Percentiles rank a stretch among this genome's conserved stretches.
phyloP scores from a whole-genome alignment of 2,113 vertebrate genomes.

The Onychorhynchus coronatus region DNA sequence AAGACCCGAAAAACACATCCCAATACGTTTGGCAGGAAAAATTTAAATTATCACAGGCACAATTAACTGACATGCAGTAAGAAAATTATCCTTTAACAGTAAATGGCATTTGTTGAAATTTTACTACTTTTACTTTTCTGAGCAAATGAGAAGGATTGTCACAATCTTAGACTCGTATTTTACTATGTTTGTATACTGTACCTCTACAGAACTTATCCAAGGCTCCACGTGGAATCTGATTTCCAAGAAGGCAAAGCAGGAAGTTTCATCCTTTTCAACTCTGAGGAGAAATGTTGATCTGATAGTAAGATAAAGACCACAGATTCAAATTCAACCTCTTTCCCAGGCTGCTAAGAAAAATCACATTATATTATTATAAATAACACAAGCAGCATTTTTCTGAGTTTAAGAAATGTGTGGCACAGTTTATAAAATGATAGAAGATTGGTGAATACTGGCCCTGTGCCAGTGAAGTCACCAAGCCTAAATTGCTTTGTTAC shows the following conservation, averaged over 20 bases:
- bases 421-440: neutral
- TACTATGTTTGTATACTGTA: neutral
- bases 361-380: neutral
- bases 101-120: neutral
- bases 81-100: neutral
- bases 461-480: neutral
- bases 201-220: neutral
- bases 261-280: neutral
- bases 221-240: neutral
- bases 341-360: neutral
- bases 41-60: neutral
- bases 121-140: neutral
- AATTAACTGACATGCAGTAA: neutral
- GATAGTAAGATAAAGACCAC: neutral
- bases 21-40: neutral
- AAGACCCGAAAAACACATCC: neutral
- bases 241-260: neutral
- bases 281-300: neutral
- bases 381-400: neutral
- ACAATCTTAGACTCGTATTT: neutral
- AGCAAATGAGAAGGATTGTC: neutral
- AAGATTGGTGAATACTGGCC: neutral
- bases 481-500: neutral
- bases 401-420: neutral
- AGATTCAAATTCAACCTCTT: neutral